These are phyloP conservation scores for human (Homo sapiens) DNA, from an alignment of 2,113 vertebrate genomes.

Conservation along the genomic window GRCh38 chr11:84083501-84084000, in stretches of 20 bases:
- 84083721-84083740: background rate
- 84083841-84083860: background rate
- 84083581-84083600: background rate
- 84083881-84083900: background rate
- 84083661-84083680: background rate
- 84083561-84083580: background rate
- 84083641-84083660: background rate
- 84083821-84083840: too few species aligned
- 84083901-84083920: background rate
- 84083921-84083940: background rate
- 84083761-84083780: background rate
- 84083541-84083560: background rate
- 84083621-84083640: background rate
- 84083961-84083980: background rate
- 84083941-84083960: background rate
- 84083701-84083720: background rate
- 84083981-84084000: background rate
- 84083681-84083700: background rate
- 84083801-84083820: background rate
- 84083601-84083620: background rate
- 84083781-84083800: background rate
- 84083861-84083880: background rate
- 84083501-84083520: background rate
- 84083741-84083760: background rate
- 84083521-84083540: background rate